Evolutionary conservation across 2,797 vertebrate genomes (phyloP).

Genomic region (Rhinogobio ventralis): DNA sequence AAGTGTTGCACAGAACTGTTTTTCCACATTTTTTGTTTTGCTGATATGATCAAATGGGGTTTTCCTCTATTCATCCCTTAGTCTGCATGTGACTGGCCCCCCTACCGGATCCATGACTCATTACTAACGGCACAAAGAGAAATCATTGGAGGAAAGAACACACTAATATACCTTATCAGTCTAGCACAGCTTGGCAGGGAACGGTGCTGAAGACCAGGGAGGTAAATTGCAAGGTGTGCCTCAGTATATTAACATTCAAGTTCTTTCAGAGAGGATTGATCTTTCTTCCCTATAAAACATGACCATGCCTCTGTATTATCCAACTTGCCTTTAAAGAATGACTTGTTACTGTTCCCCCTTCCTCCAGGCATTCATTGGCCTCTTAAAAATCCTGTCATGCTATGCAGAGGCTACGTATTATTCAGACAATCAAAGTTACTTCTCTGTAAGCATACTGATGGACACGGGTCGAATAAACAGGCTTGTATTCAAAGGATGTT

Average conservation of each 20-base stretch:
- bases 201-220: conserved; percentile 63
- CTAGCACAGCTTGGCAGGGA: conserved; percentile 68
- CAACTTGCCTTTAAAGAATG: conserved; percentile 63
- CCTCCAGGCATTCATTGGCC: conserved; percentile 47
- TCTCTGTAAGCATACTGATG: conserved; percentile 38
- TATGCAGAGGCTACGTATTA: conserved; percentile 30
- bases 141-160: conserved; percentile 72
- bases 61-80: conserved; percentile 65
- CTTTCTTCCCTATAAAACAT: conserved; percentile 63
- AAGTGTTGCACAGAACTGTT: conserved; percentile 22
- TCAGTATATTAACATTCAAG: conserved; percentile 70
- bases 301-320: conserved; percentile 61
- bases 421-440: conserved; percentile 26
- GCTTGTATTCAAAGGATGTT: conserved; percentile 6
- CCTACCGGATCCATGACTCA: conserved; percentile 70
- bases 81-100: conserved; percentile 65
- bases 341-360: conserved; percentile 47
- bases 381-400: conserved; percentile 50
- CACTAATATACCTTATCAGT: conserved; percentile 76
- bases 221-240: conserved; percentile 72
- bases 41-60: conserved; percentile 68
- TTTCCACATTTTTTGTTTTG: conserved; percentile 31
- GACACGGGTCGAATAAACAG: conserved; percentile 28
- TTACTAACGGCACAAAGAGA: conserved; percentile 71
- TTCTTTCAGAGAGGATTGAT: conserved; percentile 67